Conservation (phyloP, 2,888 invertebrate species). For the Cataglyphis altisquamis region DNA sequence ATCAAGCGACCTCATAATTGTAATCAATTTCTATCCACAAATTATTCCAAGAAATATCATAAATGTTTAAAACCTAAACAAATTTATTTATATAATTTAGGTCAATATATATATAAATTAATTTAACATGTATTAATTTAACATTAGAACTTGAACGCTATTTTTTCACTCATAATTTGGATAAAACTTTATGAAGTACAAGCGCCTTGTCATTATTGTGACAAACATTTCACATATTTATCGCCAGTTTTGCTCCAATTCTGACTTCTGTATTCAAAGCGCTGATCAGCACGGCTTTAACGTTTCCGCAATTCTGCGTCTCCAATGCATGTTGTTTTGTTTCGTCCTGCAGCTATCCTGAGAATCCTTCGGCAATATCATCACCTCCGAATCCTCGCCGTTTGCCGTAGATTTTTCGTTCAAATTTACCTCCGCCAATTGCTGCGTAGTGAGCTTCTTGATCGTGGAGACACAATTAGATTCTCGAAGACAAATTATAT, state of each 20-base stretch:
- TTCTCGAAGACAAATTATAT: conserved; percentile 37
- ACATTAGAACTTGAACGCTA: not conserved
- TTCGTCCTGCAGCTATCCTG: conserved; percentile 32
- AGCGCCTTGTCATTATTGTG: not conserved
- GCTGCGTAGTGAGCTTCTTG: conserved; percentile 63
- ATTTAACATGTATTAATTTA: not conserved
- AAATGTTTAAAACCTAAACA: not conserved
- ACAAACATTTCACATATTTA: not conserved
- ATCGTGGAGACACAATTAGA: conserved; percentile 74
- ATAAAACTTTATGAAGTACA: not conserved
- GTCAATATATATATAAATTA: conserved; percentile 17
- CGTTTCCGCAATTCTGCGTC: conserved; percentile 75
- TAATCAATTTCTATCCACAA: conserved; percentile 17
- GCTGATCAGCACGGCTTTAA: conserved; percentile 49
- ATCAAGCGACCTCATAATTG: not conserved
- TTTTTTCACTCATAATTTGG: not conserved
- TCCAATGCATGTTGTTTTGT: conserved; percentile 72
- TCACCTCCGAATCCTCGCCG: not conserved
- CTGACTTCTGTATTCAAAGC: not conserved
- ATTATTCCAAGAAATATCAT: not conserved
- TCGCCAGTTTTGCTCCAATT: not conserved
- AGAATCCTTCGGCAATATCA: conserved; percentile 14
- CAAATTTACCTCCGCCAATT: conserved; percentile 12
- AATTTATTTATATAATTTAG: not conserved
- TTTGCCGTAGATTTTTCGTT: not conserved